These are phyloP conservation scores for Lepidurus packardi DNA, from an alignment of 1,140 invertebrate species.

Conservation along the genomic window DNA sequence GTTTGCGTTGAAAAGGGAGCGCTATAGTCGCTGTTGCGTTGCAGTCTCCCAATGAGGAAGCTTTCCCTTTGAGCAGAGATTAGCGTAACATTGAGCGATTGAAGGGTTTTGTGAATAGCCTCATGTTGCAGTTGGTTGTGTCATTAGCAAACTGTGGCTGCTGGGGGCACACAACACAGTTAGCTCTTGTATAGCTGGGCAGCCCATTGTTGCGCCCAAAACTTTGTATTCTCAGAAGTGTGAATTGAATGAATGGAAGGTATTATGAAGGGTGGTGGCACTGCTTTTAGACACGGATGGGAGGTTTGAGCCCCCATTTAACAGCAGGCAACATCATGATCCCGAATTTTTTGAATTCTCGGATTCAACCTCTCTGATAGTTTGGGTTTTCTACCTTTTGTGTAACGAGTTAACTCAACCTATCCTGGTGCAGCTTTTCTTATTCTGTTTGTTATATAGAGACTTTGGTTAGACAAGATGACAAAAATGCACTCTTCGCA, in stretches of 20 bases:
- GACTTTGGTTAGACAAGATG: too few relatives aligned
- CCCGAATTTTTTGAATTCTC: background rate
- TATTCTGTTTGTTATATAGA: too few relatives aligned
- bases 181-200: background rate
- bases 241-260: constrained; percentile 15
- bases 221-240: constrained; percentile 19
- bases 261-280: constrained; percentile 18
- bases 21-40: background rate
- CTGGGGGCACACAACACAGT: background rate
- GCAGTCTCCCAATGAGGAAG: constrained; percentile 1
- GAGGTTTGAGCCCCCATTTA: constrained; percentile 3
- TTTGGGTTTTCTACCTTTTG: background rate
- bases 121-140: constrained; percentile 16
- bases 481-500: too few relatives aligned
- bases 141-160: constrained; percentile 21
- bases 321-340: constrained; percentile 14
- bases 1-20: background rate
- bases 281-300: constrained; percentile 2
- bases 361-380: background rate
- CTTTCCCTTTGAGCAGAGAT: constrained; percentile 10
- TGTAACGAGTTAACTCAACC: background rate
- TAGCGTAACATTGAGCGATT: constrained; percentile 18
- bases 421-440: too few relatives aligned
- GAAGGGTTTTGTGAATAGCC: constrained; percentile 10
- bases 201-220: background rate